Evolutionary conservation across 1,140 invertebrate genomes (phyloP), one percentile per base, ranked within the genome.

Genomic region (Phortica variegata): DNA sequence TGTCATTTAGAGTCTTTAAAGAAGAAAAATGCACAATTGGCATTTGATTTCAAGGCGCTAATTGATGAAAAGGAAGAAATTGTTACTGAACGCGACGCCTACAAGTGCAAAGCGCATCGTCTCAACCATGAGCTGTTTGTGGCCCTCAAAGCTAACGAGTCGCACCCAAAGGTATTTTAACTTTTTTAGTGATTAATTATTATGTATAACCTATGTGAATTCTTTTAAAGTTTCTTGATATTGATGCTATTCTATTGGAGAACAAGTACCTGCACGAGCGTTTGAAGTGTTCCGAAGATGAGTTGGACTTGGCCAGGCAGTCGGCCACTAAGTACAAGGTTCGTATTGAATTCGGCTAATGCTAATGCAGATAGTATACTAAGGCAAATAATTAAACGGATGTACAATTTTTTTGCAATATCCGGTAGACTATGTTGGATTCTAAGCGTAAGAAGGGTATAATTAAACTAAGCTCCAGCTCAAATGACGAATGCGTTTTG

Each of bases 51-150:
- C 15, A 84, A 89, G 63, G 78, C 80, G 34, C 82, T 91, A 16
- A 74, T 93, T 26, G 91, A 93, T 79, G 90, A 93, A 70, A 92
- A 93, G 74, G 89, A 92, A 63, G 91, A 93, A 59, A 70, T 91
- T 15, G 83, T 88, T 16, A 85, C 82, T 10, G 89, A 93, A 69
- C 78, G 89, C 50, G 89, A 93, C 77, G 87, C 86, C n/a, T 91
- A 90, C 58, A 88, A 88, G 70, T 88, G 83, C 54, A 93, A 94
- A 77, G 86, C 89, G 12, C 88, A 91, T 66, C 78, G 89, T 26
- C 80, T 93, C 3, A 93, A 93, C 76, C 84, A 89, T 59, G 87
- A 91, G 69, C 79, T 94, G 9, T 87, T 87, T 55, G 85, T 84
- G 56, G 82, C 90, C 3, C 75, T 94, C 0, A 84, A 80, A 51